Evolutionary conservation across 2,113 vertebrate species (phyloP).

Genomic region (cattle (Bos taurus)): DNA sequence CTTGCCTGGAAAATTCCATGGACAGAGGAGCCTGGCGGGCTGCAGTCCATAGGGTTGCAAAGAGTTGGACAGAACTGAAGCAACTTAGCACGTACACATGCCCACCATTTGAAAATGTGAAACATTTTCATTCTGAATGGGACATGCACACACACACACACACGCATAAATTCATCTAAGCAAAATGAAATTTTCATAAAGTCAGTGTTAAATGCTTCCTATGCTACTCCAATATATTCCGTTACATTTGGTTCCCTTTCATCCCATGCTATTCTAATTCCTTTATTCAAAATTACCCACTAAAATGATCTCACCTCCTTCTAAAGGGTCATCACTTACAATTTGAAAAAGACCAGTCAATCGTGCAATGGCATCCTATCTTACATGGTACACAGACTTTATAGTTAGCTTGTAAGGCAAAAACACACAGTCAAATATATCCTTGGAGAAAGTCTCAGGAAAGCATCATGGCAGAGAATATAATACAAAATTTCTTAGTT

Average conservation of each 20-base stretch:
- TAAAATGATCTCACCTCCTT: neutral
- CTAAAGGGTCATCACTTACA: neutral
- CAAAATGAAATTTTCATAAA: neutral
- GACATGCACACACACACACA: too few species aligned
- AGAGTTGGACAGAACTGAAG: neutral
- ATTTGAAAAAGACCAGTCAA: neutral
- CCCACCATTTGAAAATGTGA: neutral
- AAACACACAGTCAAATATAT: rapidly evolving
- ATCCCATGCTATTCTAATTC: neutral
- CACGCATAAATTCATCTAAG: rapidly evolving
- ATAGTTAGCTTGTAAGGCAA: neutral
- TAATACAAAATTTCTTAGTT: rapidly evolving
- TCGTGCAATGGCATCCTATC: rapidly evolving
- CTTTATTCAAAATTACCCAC: neutral
- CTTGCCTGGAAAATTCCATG: neutral
- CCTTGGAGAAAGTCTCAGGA: neutral
- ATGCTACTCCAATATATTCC: rapidly evolving
- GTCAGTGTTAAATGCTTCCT: neutral
- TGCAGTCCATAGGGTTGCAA: neutral
- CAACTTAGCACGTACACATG: neutral
- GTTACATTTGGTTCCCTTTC: rapidly evolving
- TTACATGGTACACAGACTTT: rapidly evolving
- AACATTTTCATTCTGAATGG: neutral
- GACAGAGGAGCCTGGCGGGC: neutral
- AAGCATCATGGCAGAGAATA: neutral